Evolutionary conservation across 2,797 vertebrate genomes (phyloP), one percentile per base, ranked within the genome.

Genomic region (Aphelocoma californica): DNA sequence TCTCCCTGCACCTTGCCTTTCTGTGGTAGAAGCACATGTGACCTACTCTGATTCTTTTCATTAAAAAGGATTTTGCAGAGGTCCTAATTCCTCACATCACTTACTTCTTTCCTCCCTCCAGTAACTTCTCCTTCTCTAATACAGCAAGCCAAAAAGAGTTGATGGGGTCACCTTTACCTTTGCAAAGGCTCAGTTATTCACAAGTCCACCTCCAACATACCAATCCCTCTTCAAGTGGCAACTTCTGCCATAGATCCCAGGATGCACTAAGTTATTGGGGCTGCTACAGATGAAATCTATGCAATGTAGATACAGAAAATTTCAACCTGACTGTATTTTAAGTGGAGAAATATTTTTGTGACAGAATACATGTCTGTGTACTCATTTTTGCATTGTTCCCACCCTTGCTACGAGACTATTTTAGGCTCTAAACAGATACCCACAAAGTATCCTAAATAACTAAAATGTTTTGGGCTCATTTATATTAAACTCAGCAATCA

Each of bases 401-500:
- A 51, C 8, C 10, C 31, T 42, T 70, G 28, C 19, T 77, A 81
- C 17, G 14, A 81, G 58, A 60, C 65, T 65, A 51, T 84, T 53
- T 80, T 62, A 88, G 69, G 18, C 34, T 81, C 40, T 53, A 91
- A 87, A 86, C 28, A 91, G 58, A 88, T 23, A 32, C 57, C 57
- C 66, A 89, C 23, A 94, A 88, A 61, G 50, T 90, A 56, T 31
- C 81, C 32, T 75, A 69, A 81, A 83, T 64, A 24, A 53, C 9
- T n/a, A 82, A 81, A 74, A 65, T n/a, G 2, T 61, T 86, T 87
- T 26, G 34, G 20, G 12, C 5, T 64, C 56, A 47, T 67, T 92
- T 83, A 53, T 89, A 47, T 75, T 93, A 83, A 96, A 86, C 32
- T 77, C 40, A 73, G 42, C 44, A 88, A 72, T 82, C 93, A 95